These are phyloP conservation scores for Halocaridina rubra DNA, from an alignment of 2,888 invertebrate species.

Conservation along the genomic window DNA sequence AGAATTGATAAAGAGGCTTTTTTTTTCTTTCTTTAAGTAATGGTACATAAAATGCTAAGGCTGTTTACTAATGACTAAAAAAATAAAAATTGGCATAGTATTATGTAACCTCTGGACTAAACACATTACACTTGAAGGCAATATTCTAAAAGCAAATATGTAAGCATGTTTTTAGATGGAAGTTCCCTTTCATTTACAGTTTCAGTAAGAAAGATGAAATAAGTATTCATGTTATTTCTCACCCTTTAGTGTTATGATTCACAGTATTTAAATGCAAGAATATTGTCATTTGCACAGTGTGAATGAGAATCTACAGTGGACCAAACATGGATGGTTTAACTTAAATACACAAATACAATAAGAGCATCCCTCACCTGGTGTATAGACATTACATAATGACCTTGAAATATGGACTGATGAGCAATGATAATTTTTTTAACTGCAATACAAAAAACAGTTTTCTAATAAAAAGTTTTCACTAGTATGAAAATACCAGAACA, in stretches of 20 bases:
- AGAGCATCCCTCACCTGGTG: background rate
- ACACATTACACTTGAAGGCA: too few relatives aligned
- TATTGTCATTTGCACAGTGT: slow-evolving; percentile 30
- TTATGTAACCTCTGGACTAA: too few relatives aligned
- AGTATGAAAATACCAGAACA: slow-evolving; percentile 14
- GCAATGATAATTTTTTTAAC: background rate
- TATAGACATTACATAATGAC: too few relatives aligned
- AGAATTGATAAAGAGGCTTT: too few relatives aligned
- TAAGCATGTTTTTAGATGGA: too few relatives aligned
- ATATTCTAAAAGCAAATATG: too few relatives aligned
- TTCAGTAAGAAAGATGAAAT: background rate
- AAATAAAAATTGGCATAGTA: too few relatives aligned
- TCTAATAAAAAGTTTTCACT: background rate
- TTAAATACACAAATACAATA: background rate
- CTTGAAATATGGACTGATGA: slow-evolving; percentile 6
- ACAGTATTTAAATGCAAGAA: slow-evolving; percentile 44
- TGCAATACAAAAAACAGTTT: background rate
- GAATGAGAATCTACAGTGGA: slow-evolving; percentile 42
- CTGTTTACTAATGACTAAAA: too few relatives aligned
- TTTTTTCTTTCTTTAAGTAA: too few relatives aligned
- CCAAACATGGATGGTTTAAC: background rate
- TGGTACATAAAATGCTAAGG: too few relatives aligned
- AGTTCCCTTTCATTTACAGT: too few relatives aligned
- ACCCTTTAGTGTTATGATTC: background rate
- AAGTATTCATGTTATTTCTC: background rate